A percentile compares a stretch with the other conserved stretches of the same genome.
These are phyloP conservation scores for Papilio polyxenes DNA, from an alignment of 1,140 invertebrate species.

Conservation along the genomic window DNA sequence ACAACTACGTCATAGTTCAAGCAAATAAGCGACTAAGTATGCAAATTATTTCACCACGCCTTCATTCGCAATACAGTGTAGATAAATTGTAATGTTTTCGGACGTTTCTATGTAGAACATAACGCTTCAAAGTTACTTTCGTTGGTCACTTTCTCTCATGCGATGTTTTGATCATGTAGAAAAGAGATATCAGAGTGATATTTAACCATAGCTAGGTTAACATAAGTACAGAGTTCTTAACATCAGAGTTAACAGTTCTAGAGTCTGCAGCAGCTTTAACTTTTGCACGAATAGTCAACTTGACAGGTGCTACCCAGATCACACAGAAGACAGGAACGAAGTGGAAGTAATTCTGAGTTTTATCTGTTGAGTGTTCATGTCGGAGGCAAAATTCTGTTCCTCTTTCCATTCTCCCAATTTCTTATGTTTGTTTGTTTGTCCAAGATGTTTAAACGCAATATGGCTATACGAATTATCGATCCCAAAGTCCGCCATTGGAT, in stretches of 20 bases:
- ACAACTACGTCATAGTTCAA: neutral
- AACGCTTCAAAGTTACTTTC: neutral
- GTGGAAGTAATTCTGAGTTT: too few species aligned
- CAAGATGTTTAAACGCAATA: neutral
- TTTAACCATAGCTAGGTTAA: too few species aligned
- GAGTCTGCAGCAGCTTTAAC: too few species aligned
- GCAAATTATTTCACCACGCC: conserved; percentile 6
- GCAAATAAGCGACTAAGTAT: conserved; percentile 7
- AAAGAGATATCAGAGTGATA: neutral
- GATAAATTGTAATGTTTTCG: neutral
- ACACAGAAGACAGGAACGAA: too few species aligned
- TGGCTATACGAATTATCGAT: conserved; percentile 25
- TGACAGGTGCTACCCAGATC: too few species aligned
- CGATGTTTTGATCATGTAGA: neutral
- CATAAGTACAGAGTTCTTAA: too few species aligned
- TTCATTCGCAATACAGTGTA: neutral
- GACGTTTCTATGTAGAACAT: neutral
- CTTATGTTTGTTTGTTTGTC: neutral
- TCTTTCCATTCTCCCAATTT: neutral
- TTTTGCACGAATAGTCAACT: too few species aligned
- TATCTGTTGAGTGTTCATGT: neutral
- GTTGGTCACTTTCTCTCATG: neutral
- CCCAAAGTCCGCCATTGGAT: conserved; percentile 13
- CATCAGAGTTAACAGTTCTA: too few species aligned
- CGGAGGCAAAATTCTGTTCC: neutral